These are phyloP conservation scores for Aphidius ervi DNA, from an alignment of 1,140 invertebrate species.

Conservation along the genomic window DNA sequence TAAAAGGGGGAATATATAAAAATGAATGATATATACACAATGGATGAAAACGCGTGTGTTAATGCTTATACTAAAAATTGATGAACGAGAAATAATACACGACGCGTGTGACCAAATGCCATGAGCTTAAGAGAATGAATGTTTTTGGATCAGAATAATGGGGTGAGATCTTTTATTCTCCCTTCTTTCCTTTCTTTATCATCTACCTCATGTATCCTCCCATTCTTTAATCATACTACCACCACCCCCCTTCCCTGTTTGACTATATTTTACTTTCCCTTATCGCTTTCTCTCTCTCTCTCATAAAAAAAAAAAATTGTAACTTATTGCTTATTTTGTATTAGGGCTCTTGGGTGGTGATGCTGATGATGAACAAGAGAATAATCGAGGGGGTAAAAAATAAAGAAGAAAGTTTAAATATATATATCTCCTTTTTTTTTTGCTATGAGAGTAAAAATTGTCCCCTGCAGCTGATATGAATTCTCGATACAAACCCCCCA, in stretches of 20 bases:
- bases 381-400: no score
- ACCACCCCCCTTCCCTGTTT: no score
- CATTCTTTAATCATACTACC: no score
- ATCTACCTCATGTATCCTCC: no score
- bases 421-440: no score
- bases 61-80: neutral
- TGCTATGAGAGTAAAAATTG: no score
- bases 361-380: no score
- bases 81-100: slow-evolving; percentile 29
- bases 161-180: neutral
- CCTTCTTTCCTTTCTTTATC: neutral
- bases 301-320: slow-evolving; percentile 26
- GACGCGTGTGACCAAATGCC: slow-evolving; percentile 29
- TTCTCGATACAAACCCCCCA: no score
- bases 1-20: slow-evolving; percentile 3
- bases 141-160: neutral
- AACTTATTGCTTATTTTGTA: slow-evolving; percentile 52
- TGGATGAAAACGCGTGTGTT: slow-evolving; percentile 29
- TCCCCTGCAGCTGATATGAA: no score
- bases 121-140: slow-evolving; percentile 1
- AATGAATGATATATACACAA: slow-evolving; percentile 25
- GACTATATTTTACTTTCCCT: neutral
- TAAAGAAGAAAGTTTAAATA: no score
- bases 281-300: neutral
- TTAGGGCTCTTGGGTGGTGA: slow-evolving; percentile 21